Evolutionary conservation across 1,140 invertebrate species (phyloP).

Genomic region (Drosophila nasuta): DNA sequence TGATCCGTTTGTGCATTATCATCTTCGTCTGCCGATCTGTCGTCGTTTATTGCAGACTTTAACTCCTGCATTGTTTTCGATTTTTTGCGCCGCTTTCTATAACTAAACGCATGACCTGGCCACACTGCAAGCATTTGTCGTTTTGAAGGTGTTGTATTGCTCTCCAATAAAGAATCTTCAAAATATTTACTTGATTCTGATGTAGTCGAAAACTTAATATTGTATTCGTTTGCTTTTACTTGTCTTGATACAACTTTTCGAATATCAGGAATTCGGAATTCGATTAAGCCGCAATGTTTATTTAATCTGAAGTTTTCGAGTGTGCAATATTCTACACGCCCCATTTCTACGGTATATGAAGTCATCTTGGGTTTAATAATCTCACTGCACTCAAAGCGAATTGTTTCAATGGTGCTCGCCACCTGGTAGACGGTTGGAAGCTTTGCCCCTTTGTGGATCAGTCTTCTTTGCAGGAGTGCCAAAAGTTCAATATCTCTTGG

Average conservation of each 20-base stretch:
- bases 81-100: slow-evolving; percentile 15
- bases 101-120: slow-evolving; percentile 32
- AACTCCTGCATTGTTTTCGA: slow-evolving; percentile 17
- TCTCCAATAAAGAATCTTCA: not conserved
- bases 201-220: slow-evolving; percentile 2
- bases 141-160: not conserved
- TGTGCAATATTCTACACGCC: not conserved
- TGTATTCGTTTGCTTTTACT: not conserved
- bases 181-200: not conserved
- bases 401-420: not conserved
- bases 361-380: slow-evolving; percentile 14
- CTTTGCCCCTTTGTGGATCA: not conserved
- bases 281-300: slow-evolving; percentile 10
- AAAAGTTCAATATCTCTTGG: not conserved
- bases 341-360: slow-evolving; percentile 12
- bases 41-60: not conserved
- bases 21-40: not conserved
- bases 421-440: not conserved
- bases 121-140: slow-evolving; percentile 21
- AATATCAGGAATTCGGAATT: slow-evolving; percentile 50
- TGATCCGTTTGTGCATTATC: too few relatives aligned
- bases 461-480: not conserved
- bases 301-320: not conserved
- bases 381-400: slow-evolving; percentile 23
- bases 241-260: not conserved